phyloP scores from a whole-genome alignment of 1,140 invertebrate genomes.

The Diploscapter pachys region DNA sequence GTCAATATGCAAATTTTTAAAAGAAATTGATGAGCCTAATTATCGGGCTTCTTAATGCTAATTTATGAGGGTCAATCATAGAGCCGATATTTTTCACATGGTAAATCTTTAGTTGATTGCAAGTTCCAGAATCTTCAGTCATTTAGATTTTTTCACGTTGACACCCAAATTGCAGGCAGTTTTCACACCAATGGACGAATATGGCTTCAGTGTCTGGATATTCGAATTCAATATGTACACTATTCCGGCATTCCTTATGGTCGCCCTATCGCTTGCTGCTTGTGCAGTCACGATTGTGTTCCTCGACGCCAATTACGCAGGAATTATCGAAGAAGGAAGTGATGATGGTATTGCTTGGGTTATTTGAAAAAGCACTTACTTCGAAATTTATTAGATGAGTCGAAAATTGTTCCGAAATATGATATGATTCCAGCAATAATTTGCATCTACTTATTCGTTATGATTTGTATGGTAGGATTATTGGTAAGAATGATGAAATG shows the following conservation, averaged over 20 bases:
- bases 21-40: no score
- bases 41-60: no score
- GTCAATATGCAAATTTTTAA: no score
- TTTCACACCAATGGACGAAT: conserved; percentile 34
- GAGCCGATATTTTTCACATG: no score
- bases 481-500: no score
- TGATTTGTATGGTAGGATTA: background rate
- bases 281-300: conserved; percentile 19
- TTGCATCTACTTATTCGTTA: conserved; percentile 32
- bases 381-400: conserved; percentile 27
- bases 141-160: no score
- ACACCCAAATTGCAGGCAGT: conserved; percentile 11
- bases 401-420: conserved; percentile 33
- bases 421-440: conserved; percentile 26
- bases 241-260: conserved; percentile 30
- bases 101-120: no score
- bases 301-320: conserved; percentile 33
- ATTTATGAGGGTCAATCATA: no score
- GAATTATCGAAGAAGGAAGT: conserved; percentile 33
- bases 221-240: conserved; percentile 35
- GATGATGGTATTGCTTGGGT: background rate
- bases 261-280: conserved; percentile 20
- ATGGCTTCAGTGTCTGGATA: conserved; percentile 23
- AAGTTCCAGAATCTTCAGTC: no score
- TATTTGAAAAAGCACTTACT: conserved; percentile 1